Base-by-base conservation (phyloP, 2,888 invertebrate genomes). In the Epinotia brunnichana region DNA sequence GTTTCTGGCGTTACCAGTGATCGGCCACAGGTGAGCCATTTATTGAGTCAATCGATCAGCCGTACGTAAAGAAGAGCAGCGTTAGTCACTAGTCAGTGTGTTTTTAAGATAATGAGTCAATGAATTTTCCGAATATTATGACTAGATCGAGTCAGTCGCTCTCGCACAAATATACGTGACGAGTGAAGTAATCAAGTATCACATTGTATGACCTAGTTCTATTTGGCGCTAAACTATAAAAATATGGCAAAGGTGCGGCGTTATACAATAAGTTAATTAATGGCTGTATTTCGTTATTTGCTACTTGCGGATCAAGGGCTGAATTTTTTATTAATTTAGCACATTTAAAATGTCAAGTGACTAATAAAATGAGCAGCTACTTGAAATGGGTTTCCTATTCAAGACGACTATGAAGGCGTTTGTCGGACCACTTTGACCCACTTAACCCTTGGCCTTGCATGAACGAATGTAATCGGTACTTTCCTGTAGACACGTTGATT, bases 61-160 rank as follows among this genome's bases (percentile, higher is more conserved):
- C 39, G 54, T 54, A 15, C 66, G 21, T 11, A 66, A 66, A 66
- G 64, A 51, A 61, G 62, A 63, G 53, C 41, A 24, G 41, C 21
- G 56, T 67, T 54, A 66, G 53, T 67, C 71, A 66, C 66, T 71
- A 44, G 9, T 15, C 29, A 53, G 48, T 66, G 66, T 29, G 68
- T 54, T 62, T 69, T 69, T 29, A 56, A 61, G 39, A 61, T 68
- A 62, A 72, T 72, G 67, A 68, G 54, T 72, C 72, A 72, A 72
- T 59, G 24, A 70, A 56, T 72, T 68, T 72, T 56, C 67, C 61
- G 21, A 68, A 67, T 54, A 41, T 48, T 19, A 67, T 68, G 72
- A 72, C 48, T n/a, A 64, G 66, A 66, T 48, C n/a, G 44, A 44
- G 44, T 44, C 44, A 15, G 11, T 15, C 41, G 54, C 29, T 39